Evolutionary conservation across 2,797 vertebrate species (phyloP), one percentile per base, ranked within the genome.

Genomic region (Spea hammondii): DNA sequence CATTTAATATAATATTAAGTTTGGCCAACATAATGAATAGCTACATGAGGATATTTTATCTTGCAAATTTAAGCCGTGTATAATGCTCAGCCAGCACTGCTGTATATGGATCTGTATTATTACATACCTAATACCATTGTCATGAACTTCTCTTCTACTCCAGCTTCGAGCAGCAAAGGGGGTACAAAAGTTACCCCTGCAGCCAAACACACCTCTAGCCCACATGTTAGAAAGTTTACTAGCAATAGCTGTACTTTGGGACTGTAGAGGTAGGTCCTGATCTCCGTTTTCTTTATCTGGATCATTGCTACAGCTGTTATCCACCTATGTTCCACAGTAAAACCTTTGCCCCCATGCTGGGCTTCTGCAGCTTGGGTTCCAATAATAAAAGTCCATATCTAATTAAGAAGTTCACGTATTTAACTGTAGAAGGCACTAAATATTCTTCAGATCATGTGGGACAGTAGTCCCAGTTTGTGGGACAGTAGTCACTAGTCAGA

Each of bases 101-200:
- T 32, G 32, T 32, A 32, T 32, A 1, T 32, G 32, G 32, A 17
- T 17, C 17, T 17, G n/a, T n/a, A 32, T 32, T 62, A 62, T 4
- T 4, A 82, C 94, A 87, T 89, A 96, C 95, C 95, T 79, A 96
- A 85, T 64, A 96, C 95, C 94, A 96, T 96, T 78, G 94, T 95
- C 95, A 96, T 96, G 87, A 94, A 95, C 82, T 90, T 93, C 85
- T 95, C 94, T 79, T 96, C 91, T 14, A 96, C 89, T 0, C 94
- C 95, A 68, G 93, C 93, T 80, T 95, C 90, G 86, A 96, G 86
- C 82, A 96, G 90, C 84, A 95, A 88, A 0, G 95, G 94, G 0
- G 95, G 95, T 79, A 94, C 92, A 0, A 89, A 95, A 84, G 94
- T 94, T 77, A 94, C 92, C 13, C 94, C 92, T 0, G 94, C 92